Conservation (phyloP, 1,140 invertebrate genomes). For the Brachionus plicatilis region DNA sequence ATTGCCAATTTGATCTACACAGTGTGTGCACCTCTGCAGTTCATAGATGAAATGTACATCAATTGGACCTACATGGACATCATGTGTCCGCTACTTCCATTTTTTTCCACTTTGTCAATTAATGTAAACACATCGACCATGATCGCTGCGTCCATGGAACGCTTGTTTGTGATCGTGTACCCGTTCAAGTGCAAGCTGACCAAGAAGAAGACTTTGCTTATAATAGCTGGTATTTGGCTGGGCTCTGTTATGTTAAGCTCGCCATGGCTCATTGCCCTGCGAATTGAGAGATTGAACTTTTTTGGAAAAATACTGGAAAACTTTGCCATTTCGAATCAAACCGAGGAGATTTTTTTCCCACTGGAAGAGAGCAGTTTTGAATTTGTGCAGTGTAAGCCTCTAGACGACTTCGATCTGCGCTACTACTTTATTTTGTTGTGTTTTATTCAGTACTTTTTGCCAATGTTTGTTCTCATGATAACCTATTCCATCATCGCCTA, state of each 20-base stretch:
- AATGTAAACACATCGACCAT: conserved; percentile 31
- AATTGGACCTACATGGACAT: neutral
- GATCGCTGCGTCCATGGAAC: conserved; percentile 30
- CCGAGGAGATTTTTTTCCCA: neutral
- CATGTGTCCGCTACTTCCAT: conserved; percentile 21
- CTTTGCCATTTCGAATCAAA: neutral
- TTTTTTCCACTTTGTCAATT: conserved; percentile 17
- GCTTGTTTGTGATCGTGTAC: conserved; percentile 18
- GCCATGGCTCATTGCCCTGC: neutral
- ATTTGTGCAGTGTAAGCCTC: neutral
- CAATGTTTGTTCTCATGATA: neutral
- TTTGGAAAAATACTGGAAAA: neutral
- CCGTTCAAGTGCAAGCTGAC: conserved; percentile 23
- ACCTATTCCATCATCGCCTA: conserved; percentile 16
- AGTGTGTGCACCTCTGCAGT: conserved; percentile 26
- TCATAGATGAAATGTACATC: neutral
- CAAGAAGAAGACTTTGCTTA: neutral
- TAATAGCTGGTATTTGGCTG: conserved; percentile 3
- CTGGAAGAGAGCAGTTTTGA: neutral
- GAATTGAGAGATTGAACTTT: neutral
- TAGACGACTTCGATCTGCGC: neutral
- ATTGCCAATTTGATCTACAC: conserved; percentile 38
- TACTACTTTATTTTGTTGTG: conserved; percentile 6
- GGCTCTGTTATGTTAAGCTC: neutral
- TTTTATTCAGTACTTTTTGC: conserved; percentile 24